Percentiles rank a stretch among this genome's conserved stretches.
phyloP scores from a whole-genome alignment of 2,113 vertebrate species.

The Pardalotus punctatus region DNA sequence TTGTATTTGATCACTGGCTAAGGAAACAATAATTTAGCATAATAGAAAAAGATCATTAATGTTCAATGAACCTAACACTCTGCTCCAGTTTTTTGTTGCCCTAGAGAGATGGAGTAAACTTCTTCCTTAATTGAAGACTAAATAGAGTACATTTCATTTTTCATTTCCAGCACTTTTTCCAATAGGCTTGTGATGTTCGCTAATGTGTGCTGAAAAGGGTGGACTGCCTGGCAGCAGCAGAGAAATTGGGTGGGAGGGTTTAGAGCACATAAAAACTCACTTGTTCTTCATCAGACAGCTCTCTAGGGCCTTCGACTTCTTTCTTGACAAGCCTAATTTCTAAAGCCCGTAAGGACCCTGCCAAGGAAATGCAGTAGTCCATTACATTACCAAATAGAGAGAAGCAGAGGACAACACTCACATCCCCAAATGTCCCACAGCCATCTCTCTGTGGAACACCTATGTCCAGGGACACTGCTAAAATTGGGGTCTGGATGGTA shows the following conservation, averaged over 20 bases:
- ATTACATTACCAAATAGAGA: neutral
- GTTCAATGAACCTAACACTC: slow-evolving; percentile 67
- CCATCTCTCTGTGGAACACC: neutral
- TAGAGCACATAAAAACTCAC: neutral
- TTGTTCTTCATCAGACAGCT: neutral
- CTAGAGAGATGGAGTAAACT: slow-evolving; percentile 68
- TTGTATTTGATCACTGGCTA: slow-evolving; percentile 76
- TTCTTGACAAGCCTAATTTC: neutral
- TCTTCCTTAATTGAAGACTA: slow-evolving; percentile 70
- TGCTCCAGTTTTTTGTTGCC: slow-evolving; percentile 64
- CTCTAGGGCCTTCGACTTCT: neutral
- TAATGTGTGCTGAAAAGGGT: slow-evolving; percentile 27
- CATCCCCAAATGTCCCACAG: accelerated
- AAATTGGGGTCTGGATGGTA: neutral
- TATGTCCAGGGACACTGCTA: neutral
- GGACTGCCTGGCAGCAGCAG: neutral
- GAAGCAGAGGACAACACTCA: accelerated
- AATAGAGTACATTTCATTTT: slow-evolving; percentile 67
- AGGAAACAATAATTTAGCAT: slow-evolving; percentile 70
- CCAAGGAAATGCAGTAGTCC: neutral
- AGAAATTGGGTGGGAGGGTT: slow-evolving; percentile 31
- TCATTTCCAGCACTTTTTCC: slow-evolving; percentile 67
- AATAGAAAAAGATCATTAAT: slow-evolving; percentile 72
- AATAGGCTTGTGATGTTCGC: slow-evolving; percentile 60
- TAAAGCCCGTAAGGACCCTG: neutral